Percentiles rank a stretch among this genome's conserved stretches.
Conservation (phyloP, 2,797 vertebrate genomes). For the Holocentrus rufus region DNA sequence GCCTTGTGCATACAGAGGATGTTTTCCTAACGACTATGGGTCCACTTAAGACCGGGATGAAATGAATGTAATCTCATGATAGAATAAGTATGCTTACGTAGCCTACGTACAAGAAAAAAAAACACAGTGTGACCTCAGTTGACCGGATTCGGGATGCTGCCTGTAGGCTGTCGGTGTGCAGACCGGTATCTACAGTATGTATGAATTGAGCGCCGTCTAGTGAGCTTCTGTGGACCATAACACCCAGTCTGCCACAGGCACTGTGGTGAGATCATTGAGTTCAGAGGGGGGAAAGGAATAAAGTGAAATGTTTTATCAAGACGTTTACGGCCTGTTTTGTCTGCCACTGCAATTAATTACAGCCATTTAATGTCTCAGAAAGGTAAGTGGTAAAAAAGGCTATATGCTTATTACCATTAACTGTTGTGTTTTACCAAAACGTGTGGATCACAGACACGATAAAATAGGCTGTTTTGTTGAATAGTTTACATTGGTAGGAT, state of each 20-base stretch:
- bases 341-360: slow-evolving; percentile 25
- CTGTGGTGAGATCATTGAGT: slow-evolving; percentile 11
- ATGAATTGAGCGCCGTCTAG: slow-evolving; percentile 67
- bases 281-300: slow-evolving; percentile 16
- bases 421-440: slow-evolving; percentile 13
- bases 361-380: slow-evolving; percentile 11
- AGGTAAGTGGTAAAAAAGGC: neutral
- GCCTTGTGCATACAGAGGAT: neutral
- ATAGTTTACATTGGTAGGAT: neutral
- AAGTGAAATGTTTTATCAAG: slow-evolving; percentile 28
- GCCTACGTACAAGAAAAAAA: neutral
- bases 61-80: neutral
- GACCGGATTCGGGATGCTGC: neutral
- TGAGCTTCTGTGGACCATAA: slow-evolving; percentile 12
- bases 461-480: neutral
- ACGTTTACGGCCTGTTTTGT: slow-evolving; percentile 19
- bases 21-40: neutral
- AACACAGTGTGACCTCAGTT: slow-evolving; percentile 48
- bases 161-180: neutral
- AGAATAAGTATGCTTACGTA: neutral
- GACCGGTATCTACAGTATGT: slow-evolving; percentile 18
- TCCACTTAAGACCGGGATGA: neutral
- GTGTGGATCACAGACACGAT: slow-evolving; percentile 14
- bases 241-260: slow-evolving; percentile 13
- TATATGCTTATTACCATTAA: neutral